phyloP scores from a whole-genome alignment of 2,113 vertebrate species.

The Stictonetta naevosa region DNA sequence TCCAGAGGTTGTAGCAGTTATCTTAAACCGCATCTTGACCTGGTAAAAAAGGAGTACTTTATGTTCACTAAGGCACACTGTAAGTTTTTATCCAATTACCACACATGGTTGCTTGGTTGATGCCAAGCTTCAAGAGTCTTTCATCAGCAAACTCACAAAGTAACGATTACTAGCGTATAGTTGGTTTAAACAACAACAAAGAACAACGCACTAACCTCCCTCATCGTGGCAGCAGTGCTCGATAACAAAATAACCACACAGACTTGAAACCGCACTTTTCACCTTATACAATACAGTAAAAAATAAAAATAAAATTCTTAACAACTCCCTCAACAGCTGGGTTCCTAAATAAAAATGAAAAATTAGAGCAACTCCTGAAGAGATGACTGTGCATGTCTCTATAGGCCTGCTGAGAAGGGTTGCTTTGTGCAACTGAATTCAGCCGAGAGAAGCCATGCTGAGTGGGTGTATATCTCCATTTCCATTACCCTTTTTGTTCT shows the following conservation, averaged over 20 bases:
- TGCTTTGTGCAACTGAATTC: not conserved
- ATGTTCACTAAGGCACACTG: not conserved
- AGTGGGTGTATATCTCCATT: not conserved
- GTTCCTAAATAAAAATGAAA: not conserved
- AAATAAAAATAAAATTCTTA: too few relatives aligned
- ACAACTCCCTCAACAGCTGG: not conserved
- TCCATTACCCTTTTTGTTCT: not conserved
- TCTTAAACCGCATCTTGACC: not conserved
- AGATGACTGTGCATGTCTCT: not conserved
- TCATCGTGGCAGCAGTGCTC: not conserved
- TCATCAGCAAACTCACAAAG: not conserved
- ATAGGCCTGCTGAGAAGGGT: not conserved
- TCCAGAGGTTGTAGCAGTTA: not conserved
- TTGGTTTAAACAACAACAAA: not conserved
- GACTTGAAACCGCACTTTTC: too few relatives aligned
- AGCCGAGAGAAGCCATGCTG: not conserved
- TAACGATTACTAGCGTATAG: not conserved
- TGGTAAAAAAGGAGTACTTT: not conserved
- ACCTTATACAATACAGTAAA: too few relatives aligned
- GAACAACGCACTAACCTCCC: not conserved
- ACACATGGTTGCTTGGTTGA: not conserved
- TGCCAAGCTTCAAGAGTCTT: not conserved
- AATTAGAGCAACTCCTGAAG: not conserved
- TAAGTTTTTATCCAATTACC: not conserved
- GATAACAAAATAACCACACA: too few relatives aligned